These are phyloP conservation scores for Lomographa bimaculata DNA, from an alignment of 2,888 invertebrate genomes.

Conservation along the genomic window DNA sequence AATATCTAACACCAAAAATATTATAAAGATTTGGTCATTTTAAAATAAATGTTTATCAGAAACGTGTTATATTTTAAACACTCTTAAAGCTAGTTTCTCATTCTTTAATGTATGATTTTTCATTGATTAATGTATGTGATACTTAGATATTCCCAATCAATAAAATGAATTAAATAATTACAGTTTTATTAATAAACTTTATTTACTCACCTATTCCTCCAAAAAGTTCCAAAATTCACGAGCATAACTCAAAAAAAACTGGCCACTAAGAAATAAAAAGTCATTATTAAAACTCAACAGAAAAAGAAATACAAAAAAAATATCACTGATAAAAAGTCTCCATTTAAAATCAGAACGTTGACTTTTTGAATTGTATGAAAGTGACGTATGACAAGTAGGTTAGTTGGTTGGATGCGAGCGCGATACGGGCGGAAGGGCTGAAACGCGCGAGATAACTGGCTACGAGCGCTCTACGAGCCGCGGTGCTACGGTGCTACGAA, in stretches of 20 bases:
- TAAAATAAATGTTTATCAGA: no score
- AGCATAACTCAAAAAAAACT: conserved; percentile 45
- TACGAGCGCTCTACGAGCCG: conserved; percentile 55
- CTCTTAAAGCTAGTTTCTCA: no score
- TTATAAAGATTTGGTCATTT: no score
- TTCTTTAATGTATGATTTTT: no score
- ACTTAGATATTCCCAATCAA: no score
- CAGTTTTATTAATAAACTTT: no score
- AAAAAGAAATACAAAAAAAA: conserved; percentile 17
- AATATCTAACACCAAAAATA: no score
- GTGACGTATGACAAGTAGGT: conserved; percentile 50
- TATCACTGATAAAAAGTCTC: conserved; percentile 33
- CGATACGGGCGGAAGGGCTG: conserved; percentile 68
- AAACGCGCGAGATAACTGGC: conserved; percentile 69
- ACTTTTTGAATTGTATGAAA: conserved; percentile 33
- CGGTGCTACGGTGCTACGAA: conserved; percentile 42
- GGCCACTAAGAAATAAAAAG: conserved; percentile 32
- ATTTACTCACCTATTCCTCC: conserved; percentile 42
- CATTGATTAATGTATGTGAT: no score
- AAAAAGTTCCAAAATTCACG: conserved; percentile 37
- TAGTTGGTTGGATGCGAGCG: conserved; percentile 46
- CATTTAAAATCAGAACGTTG: conserved; percentile 42
- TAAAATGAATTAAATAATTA: no score
- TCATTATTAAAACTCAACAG: conserved; percentile 4
- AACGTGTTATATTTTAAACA: no score